phyloP scores from a whole-genome alignment of 2,888 invertebrate species.

The Leucophenga montana region DNA sequence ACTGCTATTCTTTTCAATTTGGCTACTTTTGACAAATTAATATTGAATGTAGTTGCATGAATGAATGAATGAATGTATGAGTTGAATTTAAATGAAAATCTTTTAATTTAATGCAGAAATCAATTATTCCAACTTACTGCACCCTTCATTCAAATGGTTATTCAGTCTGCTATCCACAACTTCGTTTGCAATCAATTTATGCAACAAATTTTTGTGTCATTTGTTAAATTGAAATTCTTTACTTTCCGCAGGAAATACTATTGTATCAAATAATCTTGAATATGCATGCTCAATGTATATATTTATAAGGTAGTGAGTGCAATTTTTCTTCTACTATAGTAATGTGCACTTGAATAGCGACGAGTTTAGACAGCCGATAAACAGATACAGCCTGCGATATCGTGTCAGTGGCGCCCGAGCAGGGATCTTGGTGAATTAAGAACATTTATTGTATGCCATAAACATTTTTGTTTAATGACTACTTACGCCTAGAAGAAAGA shows the following conservation, averaged over 20 bases:
- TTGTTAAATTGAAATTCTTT: conserved; percentile 57
- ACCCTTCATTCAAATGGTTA: no score
- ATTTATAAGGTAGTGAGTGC: conserved; percentile 11
- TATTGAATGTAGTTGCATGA: conserved; percentile 43
- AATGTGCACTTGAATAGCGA: no score
- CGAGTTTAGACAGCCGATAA: no score
- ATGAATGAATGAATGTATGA: neutral
- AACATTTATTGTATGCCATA: no score
- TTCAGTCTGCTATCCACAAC: neutral
- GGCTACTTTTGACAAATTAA: conserved; percentile 53
- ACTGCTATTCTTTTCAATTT: conserved; percentile 21
- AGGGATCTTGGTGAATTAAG: no score
- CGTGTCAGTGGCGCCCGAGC: no score
- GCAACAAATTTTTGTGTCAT: conserved; percentile 51
- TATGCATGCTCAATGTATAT: conserved; percentile 36
- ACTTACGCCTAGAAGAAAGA: no score
- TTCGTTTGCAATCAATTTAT: conserved; percentile 54
- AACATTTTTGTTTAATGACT: no score
- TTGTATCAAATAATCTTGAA: neutral
- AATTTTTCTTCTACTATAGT: no score
- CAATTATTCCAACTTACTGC: neutral
- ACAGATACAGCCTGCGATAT: no score
- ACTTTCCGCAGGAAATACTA: conserved; percentile 51
- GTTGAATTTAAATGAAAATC: conserved; percentile 27
- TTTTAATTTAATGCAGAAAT: conserved; percentile 20